A percentile compares a stretch with the other conserved stretches of the same genome.
Evolutionary conservation across 2,888 invertebrate genomes (phyloP).

Genomic region (Physocephala rufipes): DNA sequence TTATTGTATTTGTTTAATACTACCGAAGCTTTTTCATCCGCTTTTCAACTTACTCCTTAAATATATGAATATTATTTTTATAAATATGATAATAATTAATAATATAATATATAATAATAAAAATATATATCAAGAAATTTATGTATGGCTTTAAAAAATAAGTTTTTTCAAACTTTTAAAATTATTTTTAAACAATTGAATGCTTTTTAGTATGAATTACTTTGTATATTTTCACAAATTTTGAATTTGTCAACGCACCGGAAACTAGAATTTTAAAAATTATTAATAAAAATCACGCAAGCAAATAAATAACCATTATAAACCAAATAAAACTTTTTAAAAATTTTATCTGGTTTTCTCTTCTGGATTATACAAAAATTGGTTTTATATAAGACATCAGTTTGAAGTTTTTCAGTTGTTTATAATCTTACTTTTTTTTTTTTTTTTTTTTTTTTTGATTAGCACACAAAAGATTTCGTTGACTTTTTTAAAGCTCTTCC

Average conservation of each 20-base stretch:
- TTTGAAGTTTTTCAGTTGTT: conserved; percentile 34
- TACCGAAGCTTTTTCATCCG: conserved; percentile 29
- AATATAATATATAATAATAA: conserved; percentile 33
- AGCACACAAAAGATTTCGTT: too few relatives aligned
- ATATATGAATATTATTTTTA: conserved; percentile 30
- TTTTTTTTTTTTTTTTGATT: too few relatives aligned
- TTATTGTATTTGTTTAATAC: too few relatives aligned
- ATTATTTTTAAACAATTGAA: conserved; percentile 17
- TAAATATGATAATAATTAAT: conserved; percentile 33
- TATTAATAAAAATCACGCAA: too few relatives aligned
- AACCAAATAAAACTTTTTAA: background rate
- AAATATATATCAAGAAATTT: conserved; percentile 1
- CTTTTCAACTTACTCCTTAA: conserved; percentile 33
- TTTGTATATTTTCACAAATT: conserved; percentile 22
- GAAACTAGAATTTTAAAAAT: conserved; percentile 1
- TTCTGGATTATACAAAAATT: too few relatives aligned
- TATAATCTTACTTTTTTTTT: conserved; percentile 36
- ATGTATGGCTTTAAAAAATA: conserved; percentile 30
- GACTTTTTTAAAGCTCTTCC: conserved; percentile 16
- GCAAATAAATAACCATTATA: too few relatives aligned
- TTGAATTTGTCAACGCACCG: conserved; percentile 31
- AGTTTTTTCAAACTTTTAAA: conserved; percentile 24
- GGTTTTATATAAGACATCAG: conserved; percentile 28
- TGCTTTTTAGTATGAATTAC: conserved; percentile 17
- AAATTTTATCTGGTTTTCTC: background rate